A percentile compares a stretch with the other conserved stretches of the same genome.
phyloP scores from a whole-genome alignment of 2,888 invertebrate genomes.

The Apocheima hispidaria region DNA sequence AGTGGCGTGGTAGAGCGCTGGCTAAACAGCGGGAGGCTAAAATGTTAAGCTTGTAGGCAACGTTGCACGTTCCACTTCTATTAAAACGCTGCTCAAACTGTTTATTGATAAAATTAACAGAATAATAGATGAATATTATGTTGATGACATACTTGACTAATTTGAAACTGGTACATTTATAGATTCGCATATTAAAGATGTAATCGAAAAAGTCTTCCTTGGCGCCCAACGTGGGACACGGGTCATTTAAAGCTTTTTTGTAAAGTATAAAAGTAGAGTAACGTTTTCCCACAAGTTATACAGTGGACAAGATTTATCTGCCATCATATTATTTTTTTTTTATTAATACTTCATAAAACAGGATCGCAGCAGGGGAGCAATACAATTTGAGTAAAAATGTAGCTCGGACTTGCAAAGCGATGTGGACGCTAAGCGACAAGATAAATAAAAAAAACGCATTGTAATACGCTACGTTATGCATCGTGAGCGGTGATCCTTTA shows the following conservation, averaged over 20 bases:
- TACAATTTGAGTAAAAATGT: too few species aligned
- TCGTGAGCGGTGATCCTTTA: too few species aligned
- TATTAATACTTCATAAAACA: not conserved
- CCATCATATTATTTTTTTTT: not conserved
- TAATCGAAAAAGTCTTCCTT: not conserved
- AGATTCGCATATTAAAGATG: too few species aligned
- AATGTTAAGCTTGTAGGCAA: slow-evolving; percentile 68
- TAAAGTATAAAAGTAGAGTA: not conserved
- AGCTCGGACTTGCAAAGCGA: too few species aligned
- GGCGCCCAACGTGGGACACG: slow-evolving; percentile 8
- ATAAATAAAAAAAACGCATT: too few species aligned
- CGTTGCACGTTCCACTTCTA: slow-evolving; percentile 50
- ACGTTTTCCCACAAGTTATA: not conserved
- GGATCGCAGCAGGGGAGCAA: too few species aligned
- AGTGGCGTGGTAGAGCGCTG: slow-evolving; percentile 46
- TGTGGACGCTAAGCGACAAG: too few species aligned
- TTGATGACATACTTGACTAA: too few species aligned
- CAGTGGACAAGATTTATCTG: not conserved
- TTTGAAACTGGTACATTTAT: too few species aligned
- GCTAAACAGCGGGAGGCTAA: slow-evolving; percentile 68
- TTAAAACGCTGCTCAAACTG: slow-evolving; percentile 41
- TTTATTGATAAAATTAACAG: slow-evolving; percentile 44
- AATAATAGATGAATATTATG: slow-evolving; percentile 7
- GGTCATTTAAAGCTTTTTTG: not conserved
- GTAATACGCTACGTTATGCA: not conserved